phyloP scores from a whole-genome alignment of 2,888 invertebrate species.

The Craniophora ligustri region DNA sequence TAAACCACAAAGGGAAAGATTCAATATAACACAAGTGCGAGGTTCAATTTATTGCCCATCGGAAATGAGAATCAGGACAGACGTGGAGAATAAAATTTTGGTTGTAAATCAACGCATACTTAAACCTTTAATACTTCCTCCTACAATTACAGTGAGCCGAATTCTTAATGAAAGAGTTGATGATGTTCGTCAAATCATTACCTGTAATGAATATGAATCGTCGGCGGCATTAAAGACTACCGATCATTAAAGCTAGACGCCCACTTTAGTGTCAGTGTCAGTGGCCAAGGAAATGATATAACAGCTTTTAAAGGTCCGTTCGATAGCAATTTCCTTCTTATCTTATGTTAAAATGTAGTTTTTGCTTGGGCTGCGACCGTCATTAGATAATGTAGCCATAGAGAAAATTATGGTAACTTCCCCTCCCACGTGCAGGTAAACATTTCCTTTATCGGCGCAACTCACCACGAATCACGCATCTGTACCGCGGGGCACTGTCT shows the following conservation, averaged over 20 bases:
- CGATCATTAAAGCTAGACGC: slow-evolving; percentile 57
- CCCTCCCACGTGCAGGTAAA: slow-evolving; percentile 59
- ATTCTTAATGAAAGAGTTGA: slow-evolving; percentile 49
- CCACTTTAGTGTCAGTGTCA: slow-evolving; percentile 47
- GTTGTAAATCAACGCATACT: slow-evolving; percentile 63
- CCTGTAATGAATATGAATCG: slow-evolving; percentile 58
- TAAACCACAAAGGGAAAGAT: slow-evolving; percentile 70
- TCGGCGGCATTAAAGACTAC: slow-evolving; percentile 37
- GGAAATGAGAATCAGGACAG: slow-evolving; percentile 59
- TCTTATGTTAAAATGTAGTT: slow-evolving; percentile 61
- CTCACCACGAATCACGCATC: slow-evolving; percentile 60
- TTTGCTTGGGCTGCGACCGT: slow-evolving; percentile 59
- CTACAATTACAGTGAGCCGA: slow-evolving; percentile 55
- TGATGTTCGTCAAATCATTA: slow-evolving; percentile 50
- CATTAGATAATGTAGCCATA: slow-evolving; percentile 71
- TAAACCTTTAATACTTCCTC: slow-evolving; percentile 63
- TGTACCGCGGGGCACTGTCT: slow-evolving; percentile 57
- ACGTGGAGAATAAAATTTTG: slow-evolving; percentile 50
- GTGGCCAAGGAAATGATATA: slow-evolving; percentile 59
- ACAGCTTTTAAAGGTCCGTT: slow-evolving; percentile 58
- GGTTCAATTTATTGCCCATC: slow-evolving; percentile 63
- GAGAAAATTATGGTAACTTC: slow-evolving; percentile 66
- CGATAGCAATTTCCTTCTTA: slow-evolving; percentile 60
- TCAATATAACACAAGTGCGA: slow-evolving; percentile 61
- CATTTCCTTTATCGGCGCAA: slow-evolving; percentile 61